Evolutionary conservation across 2,113 vertebrate genomes (phyloP).

Genomic region (Hypomesus transpacificus): DNA sequence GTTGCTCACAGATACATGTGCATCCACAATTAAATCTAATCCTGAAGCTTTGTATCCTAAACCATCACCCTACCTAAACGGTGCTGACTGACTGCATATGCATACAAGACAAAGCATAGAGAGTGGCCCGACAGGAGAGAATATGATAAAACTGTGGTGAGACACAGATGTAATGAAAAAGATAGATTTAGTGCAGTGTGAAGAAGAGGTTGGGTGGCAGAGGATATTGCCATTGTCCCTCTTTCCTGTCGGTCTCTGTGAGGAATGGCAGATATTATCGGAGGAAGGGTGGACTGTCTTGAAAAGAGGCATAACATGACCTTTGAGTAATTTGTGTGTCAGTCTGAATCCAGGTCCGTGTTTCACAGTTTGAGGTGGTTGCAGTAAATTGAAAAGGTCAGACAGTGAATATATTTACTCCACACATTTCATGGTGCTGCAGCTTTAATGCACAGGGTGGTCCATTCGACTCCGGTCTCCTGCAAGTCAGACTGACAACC

Average conservation of each 20-base stretch:
- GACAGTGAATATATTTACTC: slow-evolving; percentile 39
- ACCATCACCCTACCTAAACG: slow-evolving; percentile 32
- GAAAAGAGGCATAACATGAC: slow-evolving; percentile 55
- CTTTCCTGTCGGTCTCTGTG: slow-evolving; percentile 20
- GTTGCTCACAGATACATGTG: slow-evolving; percentile 61
- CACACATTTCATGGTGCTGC: background rate
- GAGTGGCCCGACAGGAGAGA: background rate
- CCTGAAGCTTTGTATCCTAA: slow-evolving; percentile 50
- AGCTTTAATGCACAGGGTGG: no score
- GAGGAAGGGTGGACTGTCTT: slow-evolving; percentile 31
- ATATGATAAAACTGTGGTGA: background rate
- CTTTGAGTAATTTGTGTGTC: slow-evolving; percentile 60
- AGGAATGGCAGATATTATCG: slow-evolving; percentile 47
- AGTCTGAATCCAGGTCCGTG: slow-evolving; percentile 45
- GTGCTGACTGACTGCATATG: slow-evolving; percentile 42
- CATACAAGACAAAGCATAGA: slow-evolving; percentile 23
- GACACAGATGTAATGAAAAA: background rate
- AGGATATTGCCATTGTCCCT: slow-evolving; percentile 28
- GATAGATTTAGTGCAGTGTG: background rate
- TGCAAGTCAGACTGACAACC: no score
- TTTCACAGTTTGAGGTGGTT: slow-evolving; percentile 46
- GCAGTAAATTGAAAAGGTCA: slow-evolving; percentile 60
- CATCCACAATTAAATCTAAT: slow-evolving; percentile 66
- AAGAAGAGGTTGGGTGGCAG: slow-evolving; percentile 12
- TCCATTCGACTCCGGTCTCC: no score